Conservation (phyloP, 92 coral and sea anemone species). For the Galaxea fascicularis region DNA sequence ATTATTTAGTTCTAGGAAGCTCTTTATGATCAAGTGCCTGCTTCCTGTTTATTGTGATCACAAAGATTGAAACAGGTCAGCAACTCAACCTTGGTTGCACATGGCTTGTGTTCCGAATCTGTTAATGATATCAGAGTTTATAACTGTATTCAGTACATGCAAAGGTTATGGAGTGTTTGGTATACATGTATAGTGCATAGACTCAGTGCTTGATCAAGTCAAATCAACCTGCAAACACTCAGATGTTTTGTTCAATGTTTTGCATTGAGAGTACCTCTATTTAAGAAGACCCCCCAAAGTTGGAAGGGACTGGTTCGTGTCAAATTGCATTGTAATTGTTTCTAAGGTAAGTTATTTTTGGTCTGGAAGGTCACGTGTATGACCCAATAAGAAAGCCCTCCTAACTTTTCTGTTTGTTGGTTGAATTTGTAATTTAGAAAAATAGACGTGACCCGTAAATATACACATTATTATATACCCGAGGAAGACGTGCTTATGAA, state of each 20-base stretch:
- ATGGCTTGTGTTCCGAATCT: not conserved
- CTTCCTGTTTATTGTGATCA: too few relatives aligned
- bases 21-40: too few relatives aligned
- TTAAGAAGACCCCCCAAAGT: not conserved
- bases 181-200: not conserved
- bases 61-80: too few relatives aligned
- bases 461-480: too few relatives aligned
- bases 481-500: too few relatives aligned
- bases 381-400: too few relatives aligned
- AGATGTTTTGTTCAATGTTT: not conserved
- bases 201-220: conserved; percentile 4
- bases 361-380: too few relatives aligned
- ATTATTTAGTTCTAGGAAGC: too few relatives aligned
- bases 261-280: too few relatives aligned
- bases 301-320: not conserved
- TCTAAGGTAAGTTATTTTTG: not conserved
- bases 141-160: not conserved
- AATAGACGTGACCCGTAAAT: too few relatives aligned
- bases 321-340: not conserved
- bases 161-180: not conserved
- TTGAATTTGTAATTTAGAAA: too few relatives aligned
- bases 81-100: not conserved
- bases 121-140: not conserved
- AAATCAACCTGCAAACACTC: not conserved
- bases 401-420: too few relatives aligned